A percentile compares a stretch with the other conserved stretches of the same genome.
phyloP scores from a whole-genome alignment of 2,113 vertebrate species.

The Calonectris borealis region DNA sequence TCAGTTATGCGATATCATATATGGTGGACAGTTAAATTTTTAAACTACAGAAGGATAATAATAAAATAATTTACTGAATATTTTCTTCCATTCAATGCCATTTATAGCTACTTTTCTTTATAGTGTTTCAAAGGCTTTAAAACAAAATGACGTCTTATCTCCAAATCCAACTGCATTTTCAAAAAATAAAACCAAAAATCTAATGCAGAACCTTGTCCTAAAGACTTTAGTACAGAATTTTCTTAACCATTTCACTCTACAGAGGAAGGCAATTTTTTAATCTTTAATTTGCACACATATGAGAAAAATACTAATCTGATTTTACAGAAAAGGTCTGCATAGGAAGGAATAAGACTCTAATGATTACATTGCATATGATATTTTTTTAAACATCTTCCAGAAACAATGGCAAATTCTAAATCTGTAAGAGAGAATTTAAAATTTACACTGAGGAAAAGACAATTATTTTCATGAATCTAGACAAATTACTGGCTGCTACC shows the following conservation, averaged over 20 bases:
- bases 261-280: not conserved
- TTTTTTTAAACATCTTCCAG: not conserved
- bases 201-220: not conserved
- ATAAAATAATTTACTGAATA: not conserved
- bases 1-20: not conserved
- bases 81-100: not conserved
- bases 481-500: not conserved
- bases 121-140: not conserved
- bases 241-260: not conserved
- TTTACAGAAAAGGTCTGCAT: not conserved
- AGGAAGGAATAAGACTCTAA: not conserved
- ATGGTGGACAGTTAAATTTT: not conserved
- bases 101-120: not conserved
- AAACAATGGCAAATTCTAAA: not conserved
- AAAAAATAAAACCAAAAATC: not conserved
- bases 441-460: not conserved
- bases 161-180: not conserved
- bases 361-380: not conserved
- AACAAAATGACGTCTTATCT: not conserved
- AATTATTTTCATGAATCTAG: not conserved
- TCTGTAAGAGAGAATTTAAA: not conserved
- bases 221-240: not conserved
- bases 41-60: not conserved
- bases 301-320: not conserved
- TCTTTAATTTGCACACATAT: not conserved